Conservation (phyloP, 2,888 invertebrate species). For the Apeira syringaria region DNA sequence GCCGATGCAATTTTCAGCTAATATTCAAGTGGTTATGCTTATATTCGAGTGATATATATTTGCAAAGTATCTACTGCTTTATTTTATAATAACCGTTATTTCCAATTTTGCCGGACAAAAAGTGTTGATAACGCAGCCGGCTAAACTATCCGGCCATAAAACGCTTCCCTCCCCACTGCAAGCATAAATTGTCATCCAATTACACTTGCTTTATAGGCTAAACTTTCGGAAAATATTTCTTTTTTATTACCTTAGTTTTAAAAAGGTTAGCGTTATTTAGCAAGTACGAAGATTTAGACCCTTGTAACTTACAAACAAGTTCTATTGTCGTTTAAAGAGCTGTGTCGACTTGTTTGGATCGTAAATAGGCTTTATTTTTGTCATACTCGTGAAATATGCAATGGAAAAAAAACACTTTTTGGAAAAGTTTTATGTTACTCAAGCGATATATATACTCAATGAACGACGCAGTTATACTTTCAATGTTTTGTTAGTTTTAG, state of each 20-base stretch:
- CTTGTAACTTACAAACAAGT: constrained; percentile 31
- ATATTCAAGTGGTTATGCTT: too few relatives aligned
- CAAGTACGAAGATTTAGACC: constrained; percentile 35
- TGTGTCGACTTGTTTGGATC: constrained; percentile 12
- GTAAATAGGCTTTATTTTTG: constrained; percentile 3
- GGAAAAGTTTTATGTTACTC: constrained; percentile 7
- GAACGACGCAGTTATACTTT: background rate
- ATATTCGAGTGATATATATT: too few relatives aligned
- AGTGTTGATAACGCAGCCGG: too few relatives aligned
- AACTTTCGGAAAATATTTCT: constrained; percentile 60
- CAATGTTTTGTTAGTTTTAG: too few relatives aligned
- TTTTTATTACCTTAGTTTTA: constrained; percentile 71
- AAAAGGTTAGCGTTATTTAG: constrained; percentile 63
- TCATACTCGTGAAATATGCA: constrained; percentile 24
- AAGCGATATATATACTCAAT: background rate
- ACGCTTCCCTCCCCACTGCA: constrained; percentile 3
- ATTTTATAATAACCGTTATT: too few relatives aligned
- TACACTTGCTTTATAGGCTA: constrained; percentile 61
- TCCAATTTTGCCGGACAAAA: too few relatives aligned
- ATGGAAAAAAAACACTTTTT: constrained; percentile 3
- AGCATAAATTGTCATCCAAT: constrained; percentile 64
- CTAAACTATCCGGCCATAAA: constrained; percentile 8
- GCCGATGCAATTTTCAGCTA: too few relatives aligned
- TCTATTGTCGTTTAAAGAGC: constrained; percentile 30
- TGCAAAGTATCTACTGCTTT: too few relatives aligned